Evolutionary conservation across 2,797 vertebrate species (phyloP).

Genomic region (Euthynnus affinis): DNA sequence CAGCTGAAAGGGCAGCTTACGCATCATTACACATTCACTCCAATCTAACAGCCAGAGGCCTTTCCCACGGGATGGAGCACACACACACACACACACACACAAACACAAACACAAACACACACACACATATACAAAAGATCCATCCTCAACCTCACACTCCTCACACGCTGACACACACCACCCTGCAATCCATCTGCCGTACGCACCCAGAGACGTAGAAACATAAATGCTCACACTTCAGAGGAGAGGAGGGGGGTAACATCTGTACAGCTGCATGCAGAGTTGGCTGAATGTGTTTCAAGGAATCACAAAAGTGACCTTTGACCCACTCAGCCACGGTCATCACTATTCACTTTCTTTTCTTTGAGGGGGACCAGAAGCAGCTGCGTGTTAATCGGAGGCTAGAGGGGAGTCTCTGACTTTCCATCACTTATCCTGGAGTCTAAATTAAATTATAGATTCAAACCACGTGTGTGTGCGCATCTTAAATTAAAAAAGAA

Average conservation of each 20-base stretch:
- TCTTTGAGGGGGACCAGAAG: conserved; percentile 26
- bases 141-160: neutral
- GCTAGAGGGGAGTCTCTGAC: conserved; percentile 5
- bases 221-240: conserved; percentile 8
- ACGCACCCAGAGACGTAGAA: conserved; percentile 9
- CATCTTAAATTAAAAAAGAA: neutral
- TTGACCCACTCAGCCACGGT: conserved; percentile 43
- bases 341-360: conserved; percentile 26
- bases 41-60: conserved; percentile 61
- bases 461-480: neutral
- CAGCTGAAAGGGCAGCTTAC: conserved; percentile 73
- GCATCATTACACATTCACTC: conserved; percentile 73
- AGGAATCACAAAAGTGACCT: conserved; percentile 57
- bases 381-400: conserved; percentile 38
- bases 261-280: conserved; percentile 62
- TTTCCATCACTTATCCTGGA: conserved; percentile 8
- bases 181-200: conserved; percentile 59
- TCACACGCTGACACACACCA: conserved; percentile 40
- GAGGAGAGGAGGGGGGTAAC: conserved; percentile 11
- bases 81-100: conserved; percentile 35
- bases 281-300: conserved; percentile 13
- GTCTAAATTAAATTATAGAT: conserved; percentile 26
- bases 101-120: conserved; percentile 20
- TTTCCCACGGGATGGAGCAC: conserved; percentile 76
- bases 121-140: conserved; percentile 16